Conservation (phyloP, 2,797 vertebrate species). For the Acanthurus lineatus region DNA sequence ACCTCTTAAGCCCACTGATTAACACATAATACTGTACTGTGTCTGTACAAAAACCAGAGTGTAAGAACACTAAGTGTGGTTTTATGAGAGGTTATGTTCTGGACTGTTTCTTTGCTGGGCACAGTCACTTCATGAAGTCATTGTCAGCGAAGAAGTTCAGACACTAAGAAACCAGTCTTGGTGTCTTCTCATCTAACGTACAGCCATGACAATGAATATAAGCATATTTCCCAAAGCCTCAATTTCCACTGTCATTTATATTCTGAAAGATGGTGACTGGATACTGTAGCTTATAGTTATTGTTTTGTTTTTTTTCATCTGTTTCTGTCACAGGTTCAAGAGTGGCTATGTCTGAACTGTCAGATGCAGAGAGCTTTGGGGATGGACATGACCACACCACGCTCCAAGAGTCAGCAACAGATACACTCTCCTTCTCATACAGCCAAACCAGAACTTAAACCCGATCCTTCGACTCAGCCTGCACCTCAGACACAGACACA, state of each 20-base stretch:
- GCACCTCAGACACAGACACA: slow-evolving; percentile 64
- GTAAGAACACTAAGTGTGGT: not conserved
- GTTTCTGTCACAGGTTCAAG: slow-evolving; percentile 89
- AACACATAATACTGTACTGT: not conserved
- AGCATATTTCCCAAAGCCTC: not conserved
- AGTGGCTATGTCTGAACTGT: slow-evolving; percentile 99
- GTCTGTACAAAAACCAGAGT: not conserved
- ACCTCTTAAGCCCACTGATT: not conserved
- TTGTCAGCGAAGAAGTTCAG: not conserved
- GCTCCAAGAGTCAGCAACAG: slow-evolving; percentile 98
- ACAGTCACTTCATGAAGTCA: not conserved
- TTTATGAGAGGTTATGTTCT: not conserved
- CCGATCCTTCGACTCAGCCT: slow-evolving; percentile 70
- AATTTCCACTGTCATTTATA: not conserved
- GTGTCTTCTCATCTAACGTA: not conserved
- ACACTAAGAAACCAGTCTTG: not conserved
- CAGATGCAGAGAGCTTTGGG: slow-evolving; percentile 99
- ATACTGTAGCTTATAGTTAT: not conserved
- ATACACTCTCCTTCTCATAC: slow-evolving; percentile 93
- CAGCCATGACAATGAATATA: not conserved
- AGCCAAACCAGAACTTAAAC: slow-evolving; percentile 89
- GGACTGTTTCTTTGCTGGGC: not conserved
- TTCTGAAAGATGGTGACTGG: not conserved
- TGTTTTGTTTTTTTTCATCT: slow-evolving; percentile 19
- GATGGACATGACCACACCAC: slow-evolving; percentile 98